A percentile compares a stretch with the other conserved stretches of the same genome.
These are phyloP conservation scores for Euschistus heros DNA, from an alignment of 1,140 invertebrate species.

Conservation along the genomic window DNA sequence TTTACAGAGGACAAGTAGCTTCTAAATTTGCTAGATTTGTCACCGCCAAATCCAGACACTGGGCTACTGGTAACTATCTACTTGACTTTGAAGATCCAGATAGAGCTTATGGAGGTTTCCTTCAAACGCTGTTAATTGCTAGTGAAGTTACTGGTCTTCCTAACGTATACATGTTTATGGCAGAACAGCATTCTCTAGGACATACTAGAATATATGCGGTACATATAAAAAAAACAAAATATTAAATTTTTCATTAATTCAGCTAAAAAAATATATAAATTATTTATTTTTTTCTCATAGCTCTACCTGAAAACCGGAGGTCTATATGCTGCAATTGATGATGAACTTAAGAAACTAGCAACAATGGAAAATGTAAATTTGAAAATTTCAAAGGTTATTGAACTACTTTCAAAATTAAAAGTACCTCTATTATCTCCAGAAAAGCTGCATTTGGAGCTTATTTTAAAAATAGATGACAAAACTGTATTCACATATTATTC, in stretches of 20 bases:
- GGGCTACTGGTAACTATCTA: constrained; percentile 52
- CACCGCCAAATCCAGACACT: constrained; percentile 38
- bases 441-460: constrained; percentile 45
- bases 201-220: constrained; percentile 43
- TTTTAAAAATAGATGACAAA: constrained; percentile 45
- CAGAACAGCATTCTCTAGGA: constrained; percentile 47
- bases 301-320: constrained; percentile 47
- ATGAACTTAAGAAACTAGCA: constrained; percentile 33
- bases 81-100: constrained; percentile 49
- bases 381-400: constrained; percentile 39
- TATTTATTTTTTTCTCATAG: constrained; percentile 30
- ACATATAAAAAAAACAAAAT: constrained; percentile 30
- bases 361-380: constrained; percentile 35
- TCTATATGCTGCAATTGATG: constrained; percentile 32
- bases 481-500: constrained; percentile 46
- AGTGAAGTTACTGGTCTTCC: constrained; percentile 49
- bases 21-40: constrained; percentile 47
- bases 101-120: constrained; percentile 46
- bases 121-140: constrained; percentile 47
- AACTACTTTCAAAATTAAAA: constrained; percentile 41
- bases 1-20: constrained; percentile 41
- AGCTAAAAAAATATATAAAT: background rate
- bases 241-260: constrained; percentile 4
- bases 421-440: constrained; percentile 37
- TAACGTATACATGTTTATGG: constrained; percentile 44